Conservation (phyloP, 2,113 vertebrate species). For the Eulemur macaco region DNA sequence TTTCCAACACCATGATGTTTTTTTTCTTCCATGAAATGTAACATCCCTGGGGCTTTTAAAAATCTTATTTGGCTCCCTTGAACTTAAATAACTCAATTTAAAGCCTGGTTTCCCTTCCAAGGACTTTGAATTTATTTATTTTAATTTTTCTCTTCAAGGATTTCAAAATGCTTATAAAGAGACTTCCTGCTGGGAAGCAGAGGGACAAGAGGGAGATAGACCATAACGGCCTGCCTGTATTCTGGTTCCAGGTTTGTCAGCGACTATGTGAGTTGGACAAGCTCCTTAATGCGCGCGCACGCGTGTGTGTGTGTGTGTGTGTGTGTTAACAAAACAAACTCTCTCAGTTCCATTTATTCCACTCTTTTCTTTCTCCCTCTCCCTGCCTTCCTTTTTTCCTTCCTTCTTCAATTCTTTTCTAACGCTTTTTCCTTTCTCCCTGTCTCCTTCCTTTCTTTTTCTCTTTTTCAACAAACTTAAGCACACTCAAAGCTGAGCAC, state of each 20-base stretch:
- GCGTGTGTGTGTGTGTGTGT: neutral
- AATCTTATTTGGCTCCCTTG: neutral
- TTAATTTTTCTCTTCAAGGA: neutral
- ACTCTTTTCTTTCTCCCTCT: neutral
- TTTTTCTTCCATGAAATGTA: conserved; percentile 26
- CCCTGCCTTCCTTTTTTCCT: neutral
- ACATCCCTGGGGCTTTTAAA: conserved; percentile 14
- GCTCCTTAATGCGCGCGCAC: neutral
- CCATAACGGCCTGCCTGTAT: neutral
- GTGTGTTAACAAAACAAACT: neutral
- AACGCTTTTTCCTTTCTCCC: neutral
- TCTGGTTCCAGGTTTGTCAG: neutral
- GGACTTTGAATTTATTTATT: neutral
- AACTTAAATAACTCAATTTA: conserved; percentile 25
- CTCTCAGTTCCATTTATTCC: neutral
- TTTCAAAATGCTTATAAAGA: neutral
- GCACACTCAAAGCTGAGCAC: fast-evolving
- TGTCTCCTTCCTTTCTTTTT: neutral
- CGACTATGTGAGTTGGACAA: neutral
- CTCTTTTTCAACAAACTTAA: neutral
- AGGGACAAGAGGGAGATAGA: neutral
- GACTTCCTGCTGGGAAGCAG: neutral
- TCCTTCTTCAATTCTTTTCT: neutral
- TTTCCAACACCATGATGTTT: conserved; percentile 20
- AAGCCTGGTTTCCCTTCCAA: neutral